A percentile compares a stretch with the other conserved stretches of the same genome.
phyloP scores from a whole-genome alignment of 2,797 vertebrate species.

The Aulostomus chinensis region DNA sequence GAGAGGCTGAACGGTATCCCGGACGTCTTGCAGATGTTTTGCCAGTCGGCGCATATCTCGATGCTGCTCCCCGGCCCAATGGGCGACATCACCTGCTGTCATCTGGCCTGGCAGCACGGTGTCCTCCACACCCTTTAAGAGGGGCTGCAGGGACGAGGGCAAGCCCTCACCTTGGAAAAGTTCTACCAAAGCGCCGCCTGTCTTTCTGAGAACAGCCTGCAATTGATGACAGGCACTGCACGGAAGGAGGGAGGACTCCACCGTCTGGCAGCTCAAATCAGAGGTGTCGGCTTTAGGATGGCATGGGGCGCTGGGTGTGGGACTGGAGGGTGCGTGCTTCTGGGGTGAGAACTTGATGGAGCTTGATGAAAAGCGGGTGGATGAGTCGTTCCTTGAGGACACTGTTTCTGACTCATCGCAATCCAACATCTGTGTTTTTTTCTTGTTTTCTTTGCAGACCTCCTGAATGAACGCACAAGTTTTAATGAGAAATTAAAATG shows the following conservation, averaged over 20 bases:
- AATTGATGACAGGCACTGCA: slow-evolving; percentile 81
- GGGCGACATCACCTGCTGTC: slow-evolving; percentile 80
- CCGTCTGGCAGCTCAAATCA: slow-evolving; percentile 77
- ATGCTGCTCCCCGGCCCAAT: slow-evolving; percentile 87
- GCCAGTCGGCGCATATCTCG: slow-evolving; percentile 84
- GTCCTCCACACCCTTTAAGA: slow-evolving; percentile 78
- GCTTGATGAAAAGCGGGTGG: slow-evolving; percentile 34
- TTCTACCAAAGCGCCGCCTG: slow-evolving; percentile 77
- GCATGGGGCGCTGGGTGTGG: slow-evolving; percentile 3
- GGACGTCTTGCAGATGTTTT: slow-evolving; percentile 84
- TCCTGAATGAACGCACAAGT: slow-evolving; percentile 37
- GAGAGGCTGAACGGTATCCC: slow-evolving; percentile 80
- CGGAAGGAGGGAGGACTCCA: slow-evolving; percentile 69
- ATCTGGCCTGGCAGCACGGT: slow-evolving; percentile 71
- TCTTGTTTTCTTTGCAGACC: slow-evolving; percentile 19
- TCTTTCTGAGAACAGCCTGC: slow-evolving; percentile 80
- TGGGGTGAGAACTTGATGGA: slow-evolving; percentile 32
- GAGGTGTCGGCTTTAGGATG: slow-evolving; percentile 16
- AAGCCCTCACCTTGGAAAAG: slow-evolving; percentile 88
- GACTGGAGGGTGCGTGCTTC: neutral
- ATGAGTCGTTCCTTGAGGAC: slow-evolving; percentile 12
- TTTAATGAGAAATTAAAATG: too few species aligned
- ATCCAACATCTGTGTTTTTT: slow-evolving; percentile 17
- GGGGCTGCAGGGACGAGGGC: slow-evolving; percentile 85
- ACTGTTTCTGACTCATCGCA: slow-evolving; percentile 16